Conservation (phyloP, 2,113 vertebrate genomes). For the Aramus guarauna region DNA sequence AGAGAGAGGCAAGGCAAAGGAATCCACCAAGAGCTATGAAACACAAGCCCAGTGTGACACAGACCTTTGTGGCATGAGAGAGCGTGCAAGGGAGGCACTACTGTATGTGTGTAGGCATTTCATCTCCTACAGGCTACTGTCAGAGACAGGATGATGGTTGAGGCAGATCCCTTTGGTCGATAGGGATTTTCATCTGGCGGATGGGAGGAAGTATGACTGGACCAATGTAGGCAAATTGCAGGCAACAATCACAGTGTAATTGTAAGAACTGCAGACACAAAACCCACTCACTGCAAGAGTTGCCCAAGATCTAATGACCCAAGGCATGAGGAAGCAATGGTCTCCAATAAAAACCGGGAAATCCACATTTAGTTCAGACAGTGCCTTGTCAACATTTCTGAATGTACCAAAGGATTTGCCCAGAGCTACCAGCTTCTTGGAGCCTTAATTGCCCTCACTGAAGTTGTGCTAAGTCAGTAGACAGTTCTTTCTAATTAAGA, state of each 20-base stretch:
- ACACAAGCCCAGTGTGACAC: neutral
- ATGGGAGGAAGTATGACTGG: neutral
- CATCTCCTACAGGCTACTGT: neutral
- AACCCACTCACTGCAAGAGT: neutral
- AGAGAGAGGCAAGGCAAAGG: neutral
- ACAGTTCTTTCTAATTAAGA: slow-evolving; percentile 47
- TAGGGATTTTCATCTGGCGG: neutral
- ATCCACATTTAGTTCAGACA: neutral
- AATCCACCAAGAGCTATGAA: neutral
- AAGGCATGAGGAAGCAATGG: neutral
- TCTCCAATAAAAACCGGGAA: neutral
- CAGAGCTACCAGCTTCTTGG: neutral
- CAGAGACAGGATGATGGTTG: neutral
- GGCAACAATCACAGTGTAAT: neutral
- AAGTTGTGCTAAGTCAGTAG: neutral
- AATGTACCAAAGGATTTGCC: neutral
- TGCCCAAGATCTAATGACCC: neutral
- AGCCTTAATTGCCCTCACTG: slow-evolving; percentile 14
- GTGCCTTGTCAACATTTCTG: neutral
- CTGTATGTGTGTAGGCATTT: neutral
- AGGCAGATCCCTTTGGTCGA: neutral
- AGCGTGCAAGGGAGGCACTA: neutral
- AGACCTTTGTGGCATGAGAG: neutral
- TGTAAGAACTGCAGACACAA: neutral
- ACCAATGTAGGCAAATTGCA: neutral